Base-by-base conservation (phyloP, 1,140 invertebrate species). In the Centruroides vittatus region DNA sequence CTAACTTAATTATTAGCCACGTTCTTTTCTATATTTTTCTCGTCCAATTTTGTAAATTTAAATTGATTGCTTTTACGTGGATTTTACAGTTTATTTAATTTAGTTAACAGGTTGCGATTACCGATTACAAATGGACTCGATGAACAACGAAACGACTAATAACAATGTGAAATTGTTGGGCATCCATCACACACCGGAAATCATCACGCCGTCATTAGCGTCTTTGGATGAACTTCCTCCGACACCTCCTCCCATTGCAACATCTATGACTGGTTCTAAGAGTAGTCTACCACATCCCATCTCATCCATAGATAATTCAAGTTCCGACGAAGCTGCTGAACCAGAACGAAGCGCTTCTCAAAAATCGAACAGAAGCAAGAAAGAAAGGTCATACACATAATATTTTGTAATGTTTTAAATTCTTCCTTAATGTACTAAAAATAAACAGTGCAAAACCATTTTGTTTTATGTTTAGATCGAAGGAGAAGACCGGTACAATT, bases 401-500 rank as follows among this genome's bases (percentile, higher is more conserved):
- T 51, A 51, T 51, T 9, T 51, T 23, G 5, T 54, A 54, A 13
- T 13, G 10, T 35, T 6, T 23, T 54, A 34, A 34, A 35, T 54
- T 54, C 10, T 56, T 56, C 35, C 10, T 46, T 34, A 41, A 8
- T 41, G 5, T 41, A 41, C 8, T 41, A 41, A 41, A 41, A 6
- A 6, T 41, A 41, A 41, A 41, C 8, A 41, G 8, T 41, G 41
- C 41, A 41, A 41, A 41, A 41, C 5, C 8, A 41, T 23, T 23
- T 23, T 23, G 41, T 41, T 41, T 8, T 8, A 6, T 41, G 8
- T 46, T 1, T 47, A 62, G 61, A 10, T 52, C 61, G 1, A 53
- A 57, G 5, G 56, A 56, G 1, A 47, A 51, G 36, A 23, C 46
- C 6, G 62, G 58, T 34, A 63, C 62, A 23, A 57, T 41, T 12